Conservation (phyloP, 2,888 invertebrate species). For the Chrysolina americana region DNA sequence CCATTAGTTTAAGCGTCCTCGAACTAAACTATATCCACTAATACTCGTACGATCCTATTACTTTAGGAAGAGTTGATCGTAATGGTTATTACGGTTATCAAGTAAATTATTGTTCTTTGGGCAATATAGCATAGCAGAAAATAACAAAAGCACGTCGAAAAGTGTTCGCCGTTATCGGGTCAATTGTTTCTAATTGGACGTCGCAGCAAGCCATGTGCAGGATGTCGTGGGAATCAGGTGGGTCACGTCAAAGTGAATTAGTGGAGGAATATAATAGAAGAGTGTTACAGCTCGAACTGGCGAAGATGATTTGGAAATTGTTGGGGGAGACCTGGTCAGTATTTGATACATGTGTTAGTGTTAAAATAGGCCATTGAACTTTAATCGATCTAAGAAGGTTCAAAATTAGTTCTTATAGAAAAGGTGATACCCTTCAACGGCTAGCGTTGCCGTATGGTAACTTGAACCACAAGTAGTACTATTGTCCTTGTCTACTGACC, state of each 20-base stretch:
- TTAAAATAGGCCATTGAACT: too few relatives aligned
- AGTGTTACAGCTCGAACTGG: constrained; percentile 38
- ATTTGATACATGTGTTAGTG: background rate
- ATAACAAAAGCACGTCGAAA: constrained; percentile 28
- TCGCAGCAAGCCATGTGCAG: constrained; percentile 47
- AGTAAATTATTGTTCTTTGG: constrained; percentile 32
- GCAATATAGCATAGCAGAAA: constrained; percentile 3
- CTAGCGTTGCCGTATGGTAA: too few relatives aligned
- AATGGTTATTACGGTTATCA: constrained; percentile 28
- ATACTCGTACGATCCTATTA: background rate
- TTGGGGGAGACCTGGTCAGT: constrained; percentile 24
- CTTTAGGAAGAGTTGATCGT: constrained; percentile 12
- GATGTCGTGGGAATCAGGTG: constrained; percentile 57
- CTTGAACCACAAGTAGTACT: too few relatives aligned
- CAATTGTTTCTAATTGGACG: constrained; percentile 49
- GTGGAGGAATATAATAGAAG: constrained; percentile 47
- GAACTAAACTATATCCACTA: background rate
- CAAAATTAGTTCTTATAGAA: too few relatives aligned
- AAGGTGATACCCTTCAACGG: too few relatives aligned
- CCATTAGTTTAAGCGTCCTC: too few relatives aligned
- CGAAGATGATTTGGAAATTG: constrained; percentile 20
- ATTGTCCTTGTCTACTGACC: too few relatives aligned
- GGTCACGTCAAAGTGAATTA: constrained; percentile 54
- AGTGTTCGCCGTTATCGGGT: constrained; percentile 46
- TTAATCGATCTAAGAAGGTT: too few relatives aligned